These are phyloP conservation scores for Natrix natrix DNA, from an alignment of 2,797 vertebrate species.

Conservation along the genomic window DNA sequence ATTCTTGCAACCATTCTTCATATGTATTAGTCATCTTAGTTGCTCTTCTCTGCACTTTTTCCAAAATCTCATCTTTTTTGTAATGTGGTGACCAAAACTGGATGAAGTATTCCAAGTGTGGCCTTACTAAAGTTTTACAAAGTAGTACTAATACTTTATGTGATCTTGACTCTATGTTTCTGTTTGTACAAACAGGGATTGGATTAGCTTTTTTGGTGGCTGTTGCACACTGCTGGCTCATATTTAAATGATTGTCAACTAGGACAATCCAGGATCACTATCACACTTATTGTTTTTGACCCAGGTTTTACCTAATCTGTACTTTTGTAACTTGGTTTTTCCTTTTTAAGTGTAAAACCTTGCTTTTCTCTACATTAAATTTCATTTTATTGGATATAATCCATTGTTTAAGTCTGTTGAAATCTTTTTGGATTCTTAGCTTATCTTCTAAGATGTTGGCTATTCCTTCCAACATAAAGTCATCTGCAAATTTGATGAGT, in stretches of 20 bases:
- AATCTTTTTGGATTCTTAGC: not conserved
- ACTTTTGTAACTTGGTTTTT: not conserved
- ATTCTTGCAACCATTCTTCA: not conserved
- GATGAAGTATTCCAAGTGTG: not conserved
- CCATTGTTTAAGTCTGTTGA: not conserved
- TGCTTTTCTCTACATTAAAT: not conserved
- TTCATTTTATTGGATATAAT: not conserved
- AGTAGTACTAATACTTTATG: not conserved
- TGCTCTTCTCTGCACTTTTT: not conserved
- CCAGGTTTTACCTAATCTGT: not conserved
- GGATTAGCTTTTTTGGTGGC: not conserved
- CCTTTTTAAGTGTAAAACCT: not conserved
- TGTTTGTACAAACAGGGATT: not conserved
- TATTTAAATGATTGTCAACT: not conserved
- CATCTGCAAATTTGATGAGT: too few species aligned
- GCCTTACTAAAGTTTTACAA: not conserved
- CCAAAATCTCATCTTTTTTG: not conserved
- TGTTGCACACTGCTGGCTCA: not conserved
- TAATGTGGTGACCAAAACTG: not conserved
- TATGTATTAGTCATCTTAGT: not conserved
- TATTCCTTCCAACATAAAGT: too few species aligned
- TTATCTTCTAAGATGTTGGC: not conserved
- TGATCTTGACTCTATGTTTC: not conserved
- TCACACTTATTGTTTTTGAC: not conserved
- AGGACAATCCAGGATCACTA: not conserved